phyloP scores from a whole-genome alignment of 2,797 vertebrate species.

The Cichlasoma orientale region DNA sequence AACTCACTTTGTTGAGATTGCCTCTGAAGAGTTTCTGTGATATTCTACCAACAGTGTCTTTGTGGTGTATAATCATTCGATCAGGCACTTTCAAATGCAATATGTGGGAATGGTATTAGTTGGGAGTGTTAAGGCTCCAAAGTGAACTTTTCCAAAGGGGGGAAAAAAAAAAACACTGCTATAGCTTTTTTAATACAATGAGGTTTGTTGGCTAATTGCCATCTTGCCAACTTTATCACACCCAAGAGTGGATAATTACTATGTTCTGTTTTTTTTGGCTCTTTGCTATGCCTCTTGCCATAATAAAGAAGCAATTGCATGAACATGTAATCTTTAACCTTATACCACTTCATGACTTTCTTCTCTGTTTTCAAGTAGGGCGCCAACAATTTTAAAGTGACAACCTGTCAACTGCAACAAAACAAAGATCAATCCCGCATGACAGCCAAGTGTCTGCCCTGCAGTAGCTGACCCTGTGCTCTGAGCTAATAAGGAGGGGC shows the following conservation, averaged over 20 bases:
- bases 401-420: conserved; percentile 28
- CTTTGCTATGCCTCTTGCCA: background rate
- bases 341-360: background rate
- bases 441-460: conserved; percentile 44
- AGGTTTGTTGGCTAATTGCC: background rate
- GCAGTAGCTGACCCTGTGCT: conserved; percentile 58
- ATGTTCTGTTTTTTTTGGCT: background rate
- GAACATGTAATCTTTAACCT: background rate
- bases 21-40: background rate
- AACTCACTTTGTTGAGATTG: background rate
- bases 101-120: background rate
- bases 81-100: background rate
- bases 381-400: conserved; percentile 16
- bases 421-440: conserved; percentile 53
- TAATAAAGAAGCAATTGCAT: background rate
- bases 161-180: too few relatives aligned
- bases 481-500: conserved; percentile 26
- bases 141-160: background rate
- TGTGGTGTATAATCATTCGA: background rate
- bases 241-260: background rate
- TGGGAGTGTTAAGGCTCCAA: background rate
- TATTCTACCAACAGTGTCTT: background rate
- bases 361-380: background rate
- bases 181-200: background rate
- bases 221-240: background rate